A percentile compares a stretch with the other conserved stretches of the same genome.
phyloP scores from a whole-genome alignment of 1,140 invertebrate genomes.

The Orius laevigatus region DNA sequence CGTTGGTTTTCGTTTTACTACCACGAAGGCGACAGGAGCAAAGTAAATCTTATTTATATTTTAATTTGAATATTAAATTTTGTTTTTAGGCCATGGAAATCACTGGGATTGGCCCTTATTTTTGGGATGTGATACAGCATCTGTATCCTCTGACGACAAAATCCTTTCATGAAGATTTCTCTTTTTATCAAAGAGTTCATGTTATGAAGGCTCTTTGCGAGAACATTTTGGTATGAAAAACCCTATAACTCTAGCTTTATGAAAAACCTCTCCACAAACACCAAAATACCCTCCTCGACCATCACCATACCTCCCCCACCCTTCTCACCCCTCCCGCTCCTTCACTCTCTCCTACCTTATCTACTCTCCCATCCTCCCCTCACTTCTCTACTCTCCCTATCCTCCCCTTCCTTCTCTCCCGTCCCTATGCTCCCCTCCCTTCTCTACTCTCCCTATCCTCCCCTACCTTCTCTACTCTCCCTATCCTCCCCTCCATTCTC shows the following conservation, averaged over 20 bases:
- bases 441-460: no score
- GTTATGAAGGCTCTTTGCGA: slow-evolving; percentile 36
- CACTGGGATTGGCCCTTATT: slow-evolving; percentile 26
- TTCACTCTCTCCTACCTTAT: no score
- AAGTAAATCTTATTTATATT: slow-evolving; percentile 14
- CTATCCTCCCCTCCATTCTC: no score
- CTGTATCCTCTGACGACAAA: slow-evolving; percentile 30
- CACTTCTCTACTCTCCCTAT: no score
- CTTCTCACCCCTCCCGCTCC: no score
- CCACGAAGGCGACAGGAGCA: slow-evolving; percentile 19
- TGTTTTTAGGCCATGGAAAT: background rate
- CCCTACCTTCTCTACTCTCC: no score
- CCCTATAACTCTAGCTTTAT: background rate
- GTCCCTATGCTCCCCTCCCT: no score
- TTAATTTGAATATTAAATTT: background rate
- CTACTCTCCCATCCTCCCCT: no score
- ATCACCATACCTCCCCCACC: no score
- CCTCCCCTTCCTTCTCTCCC: no score
- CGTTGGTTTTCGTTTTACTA: slow-evolving; percentile 27
- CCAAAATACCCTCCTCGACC: no score
- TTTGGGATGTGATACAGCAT: slow-evolving; percentile 27
- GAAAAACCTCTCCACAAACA: no score
- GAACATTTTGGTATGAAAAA: slow-evolving; percentile 21
- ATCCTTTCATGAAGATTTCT: slow-evolving; percentile 30
- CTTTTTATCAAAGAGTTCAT: slow-evolving; percentile 32